phyloP scores from a whole-genome alignment of 2,888 invertebrate species.

The Spisula solida region DNA sequence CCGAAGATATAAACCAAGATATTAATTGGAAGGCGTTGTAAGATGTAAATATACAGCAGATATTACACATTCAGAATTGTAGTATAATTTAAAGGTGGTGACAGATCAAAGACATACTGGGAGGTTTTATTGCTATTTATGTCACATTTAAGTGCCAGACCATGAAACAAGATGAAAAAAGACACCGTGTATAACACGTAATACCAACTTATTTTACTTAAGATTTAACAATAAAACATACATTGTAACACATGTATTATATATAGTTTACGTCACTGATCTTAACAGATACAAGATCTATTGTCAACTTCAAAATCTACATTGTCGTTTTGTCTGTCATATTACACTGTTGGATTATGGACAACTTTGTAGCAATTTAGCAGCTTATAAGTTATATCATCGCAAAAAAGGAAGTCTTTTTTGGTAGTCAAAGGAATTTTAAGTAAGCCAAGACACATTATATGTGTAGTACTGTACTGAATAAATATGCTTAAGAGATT shows the following conservation, averaged over 20 bases:
- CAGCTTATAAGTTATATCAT: too few species aligned
- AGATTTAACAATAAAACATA: background rate
- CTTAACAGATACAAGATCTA: too few species aligned
- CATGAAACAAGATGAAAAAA: background rate
- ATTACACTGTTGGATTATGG: too few species aligned
- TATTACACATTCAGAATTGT: background rate
- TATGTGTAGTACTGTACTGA: too few species aligned
- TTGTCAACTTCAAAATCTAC: too few species aligned
- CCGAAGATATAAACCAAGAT: background rate
- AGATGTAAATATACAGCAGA: background rate
- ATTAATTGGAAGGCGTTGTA: background rate
- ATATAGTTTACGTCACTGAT: too few species aligned
- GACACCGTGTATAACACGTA: background rate
- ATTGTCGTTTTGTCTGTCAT: too few species aligned
- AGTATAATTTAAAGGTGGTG: background rate
- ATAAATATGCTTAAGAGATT: too few species aligned
- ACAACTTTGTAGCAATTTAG: too few species aligned
- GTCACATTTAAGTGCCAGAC: background rate
- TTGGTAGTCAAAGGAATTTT: too few species aligned
- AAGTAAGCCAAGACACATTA: too few species aligned
- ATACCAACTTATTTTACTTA: background rate
- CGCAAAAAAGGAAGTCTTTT: too few species aligned
- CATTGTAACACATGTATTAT: background rate
- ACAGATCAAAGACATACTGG: background rate
- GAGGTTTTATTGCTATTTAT: conserved; percentile 13